Base-by-base conservation (phyloP, 23 tunicate species). In the Trididemnum nubilum region DNA sequence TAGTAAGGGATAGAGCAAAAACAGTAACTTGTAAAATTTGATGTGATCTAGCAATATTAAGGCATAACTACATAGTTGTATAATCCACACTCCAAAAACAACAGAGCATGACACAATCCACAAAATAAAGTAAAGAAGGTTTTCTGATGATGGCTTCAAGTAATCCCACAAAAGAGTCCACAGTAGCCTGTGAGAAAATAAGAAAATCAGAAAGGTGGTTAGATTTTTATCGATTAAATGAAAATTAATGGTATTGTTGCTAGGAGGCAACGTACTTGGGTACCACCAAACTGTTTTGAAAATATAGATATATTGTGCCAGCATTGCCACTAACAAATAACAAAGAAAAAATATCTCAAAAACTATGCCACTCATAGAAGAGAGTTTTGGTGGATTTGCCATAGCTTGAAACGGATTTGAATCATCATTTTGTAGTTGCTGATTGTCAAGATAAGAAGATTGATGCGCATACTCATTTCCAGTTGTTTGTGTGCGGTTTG, bases 201-300 rank as follows among this genome's bases (percentile, higher is more conserved):
- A 50, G 18, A 85, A 49, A 2, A 69, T 66, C 19, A 91, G 35
- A 49, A 91, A 91, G 0, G 44, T 51, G 9, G 84, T 82, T 23
- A 91, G 34, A 33, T 81, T 81, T 25, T 76, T 57, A 64, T 91
- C 97, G 70, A 91, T 91, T 24, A 85, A 79, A 77, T 91, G 90
- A 76, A 91, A 91, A 82, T 85, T 91, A 26, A 91, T 30, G n/a
- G 97, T 86, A 40, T 79, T 91, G 21, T 83, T 49, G 65, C 97
- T 91, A 15, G 97, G 97, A 2, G 97, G 97, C 38, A 91, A 67
- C 33, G 86, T 85, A 33, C 72, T 77, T 0, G 97, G 97, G 70
- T 91, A 91, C 97, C 97, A 91, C 97, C 97, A 91, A 12, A 91
- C 97, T 15, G 97, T 91, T 85, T 83, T 51, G 26, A 83, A 83